Percentiles rank a stretch among this genome's conserved stretches.
These are phyloP conservation scores for Parasteatoda tepidariorum DNA, from an alignment of 1,140 invertebrate species.

Conservation along the genomic window DNA sequence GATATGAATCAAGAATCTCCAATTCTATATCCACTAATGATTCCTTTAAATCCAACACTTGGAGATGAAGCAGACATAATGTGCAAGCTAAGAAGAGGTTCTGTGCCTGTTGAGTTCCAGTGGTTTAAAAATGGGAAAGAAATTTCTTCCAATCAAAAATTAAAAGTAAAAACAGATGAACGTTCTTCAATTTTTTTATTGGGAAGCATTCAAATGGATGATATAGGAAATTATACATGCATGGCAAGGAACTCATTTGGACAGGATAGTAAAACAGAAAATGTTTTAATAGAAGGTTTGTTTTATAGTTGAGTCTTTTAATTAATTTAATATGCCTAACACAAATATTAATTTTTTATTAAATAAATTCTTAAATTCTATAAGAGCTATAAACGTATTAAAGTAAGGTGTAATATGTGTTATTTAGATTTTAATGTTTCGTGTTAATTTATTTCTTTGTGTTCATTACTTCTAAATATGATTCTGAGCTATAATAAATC, in stretches of 20 bases:
- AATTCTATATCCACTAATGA: constrained; percentile 17
- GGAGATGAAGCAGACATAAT: constrained; percentile 28
- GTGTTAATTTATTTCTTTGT: too few species aligned
- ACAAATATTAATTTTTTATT: too few species aligned
- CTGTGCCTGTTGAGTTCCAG: constrained; percentile 16
- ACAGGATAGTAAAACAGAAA: constrained; percentile 61
- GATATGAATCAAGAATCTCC: neutral
- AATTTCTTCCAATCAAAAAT: neutral
- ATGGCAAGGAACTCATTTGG: constrained; percentile 63
- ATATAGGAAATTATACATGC: constrained; percentile 65
- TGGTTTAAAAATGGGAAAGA: constrained; percentile 20
- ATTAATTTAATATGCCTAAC: neutral
- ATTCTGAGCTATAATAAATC: too few species aligned
- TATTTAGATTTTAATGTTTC: too few species aligned
- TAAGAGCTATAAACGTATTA: too few species aligned
- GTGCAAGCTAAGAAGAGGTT: constrained; percentile 35
- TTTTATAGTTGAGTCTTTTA: neutral
- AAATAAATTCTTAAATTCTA: too few species aligned
- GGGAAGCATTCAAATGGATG: constrained; percentile 25
- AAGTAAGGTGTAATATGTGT: too few species aligned
- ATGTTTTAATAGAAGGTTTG: constrained; percentile 61
- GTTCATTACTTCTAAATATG: too few species aligned
- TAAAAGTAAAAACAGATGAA: neutral
- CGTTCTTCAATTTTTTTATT: constrained; percentile 2
- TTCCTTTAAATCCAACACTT: constrained; percentile 11